Conservation (phyloP, 2,888 invertebrate species). For the Heliothis peltigera region DNA sequence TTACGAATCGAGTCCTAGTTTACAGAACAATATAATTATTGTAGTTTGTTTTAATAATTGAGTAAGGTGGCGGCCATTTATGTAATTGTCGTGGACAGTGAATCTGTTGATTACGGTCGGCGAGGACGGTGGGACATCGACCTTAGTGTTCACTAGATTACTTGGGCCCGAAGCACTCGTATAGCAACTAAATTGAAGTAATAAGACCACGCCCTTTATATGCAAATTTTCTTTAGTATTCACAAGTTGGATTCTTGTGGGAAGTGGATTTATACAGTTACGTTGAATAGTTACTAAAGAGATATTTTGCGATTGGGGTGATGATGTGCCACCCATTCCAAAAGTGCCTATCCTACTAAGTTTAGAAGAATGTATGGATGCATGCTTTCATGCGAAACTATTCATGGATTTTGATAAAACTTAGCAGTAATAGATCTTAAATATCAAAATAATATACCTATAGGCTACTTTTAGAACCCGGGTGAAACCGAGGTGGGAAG, state of each 20-base stretch:
- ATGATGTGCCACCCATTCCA: neutral
- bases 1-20: constrained; percentile 40
- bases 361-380: too few relatives aligned
- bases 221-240: constrained; percentile 58
- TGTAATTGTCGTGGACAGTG: constrained; percentile 49
- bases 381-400: too few relatives aligned
- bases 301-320: neutral
- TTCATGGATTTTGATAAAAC: too few relatives aligned
- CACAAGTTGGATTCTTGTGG: constrained; percentile 26
- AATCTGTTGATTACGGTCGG: constrained; percentile 45
- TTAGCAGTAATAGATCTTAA: too few relatives aligned
- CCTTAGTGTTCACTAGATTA: constrained; percentile 46
- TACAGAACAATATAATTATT: constrained; percentile 40
- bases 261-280: constrained; percentile 38
- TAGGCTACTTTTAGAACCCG: too few relatives aligned
- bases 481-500: too few relatives aligned
- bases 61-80: constrained; percentile 27
- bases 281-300: neutral
- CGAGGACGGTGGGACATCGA: constrained; percentile 41
- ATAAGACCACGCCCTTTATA: constrained; percentile 59
- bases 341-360: too few relatives aligned
- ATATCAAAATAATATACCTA: too few relatives aligned
- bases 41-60: constrained; percentile 51
- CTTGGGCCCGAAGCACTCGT: constrained; percentile 37
- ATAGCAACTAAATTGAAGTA: constrained; percentile 58